Evolutionary conservation across 2,888 invertebrate genomes (phyloP).

Genomic region (Amblyjoppa proteus): DNA sequence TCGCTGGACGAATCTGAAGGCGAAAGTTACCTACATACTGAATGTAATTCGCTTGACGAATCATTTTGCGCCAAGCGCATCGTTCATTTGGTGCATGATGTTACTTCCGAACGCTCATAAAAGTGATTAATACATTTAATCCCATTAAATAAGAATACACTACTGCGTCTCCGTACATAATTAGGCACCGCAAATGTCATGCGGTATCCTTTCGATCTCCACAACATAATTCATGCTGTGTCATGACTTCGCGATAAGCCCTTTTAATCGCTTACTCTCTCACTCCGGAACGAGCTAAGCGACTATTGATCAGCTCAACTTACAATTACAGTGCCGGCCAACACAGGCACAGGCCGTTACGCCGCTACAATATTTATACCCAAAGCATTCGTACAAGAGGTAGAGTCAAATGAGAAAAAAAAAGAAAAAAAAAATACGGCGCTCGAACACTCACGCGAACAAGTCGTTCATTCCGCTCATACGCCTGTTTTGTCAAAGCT

Average conservation of each 20-base stretch:
- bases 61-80: background rate
- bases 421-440: constrained; percentile 28
- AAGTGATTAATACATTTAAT: no score
- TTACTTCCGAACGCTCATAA: no score
- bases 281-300: constrained; percentile 8
- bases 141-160: no score
- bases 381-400: constrained; percentile 21
- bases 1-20: background rate
- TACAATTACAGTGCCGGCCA: constrained; percentile 23
- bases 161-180: background rate
- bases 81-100: no score
- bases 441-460: constrained; percentile 57
- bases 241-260: background rate
- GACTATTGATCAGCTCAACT: constrained; percentile 53
- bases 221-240: background rate
- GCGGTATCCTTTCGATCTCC: background rate
- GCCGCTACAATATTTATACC: constrained; percentile 33
- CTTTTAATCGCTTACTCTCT: background rate
- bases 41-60: background rate
- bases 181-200: background rate
- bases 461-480: constrained; percentile 42
- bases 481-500: background rate
- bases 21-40: background rate
- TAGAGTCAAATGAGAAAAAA: constrained; percentile 29
- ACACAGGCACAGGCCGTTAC: constrained; percentile 19